Conservation (phyloP, 2,797 vertebrate genomes). For the Tapera naevia region DNA sequence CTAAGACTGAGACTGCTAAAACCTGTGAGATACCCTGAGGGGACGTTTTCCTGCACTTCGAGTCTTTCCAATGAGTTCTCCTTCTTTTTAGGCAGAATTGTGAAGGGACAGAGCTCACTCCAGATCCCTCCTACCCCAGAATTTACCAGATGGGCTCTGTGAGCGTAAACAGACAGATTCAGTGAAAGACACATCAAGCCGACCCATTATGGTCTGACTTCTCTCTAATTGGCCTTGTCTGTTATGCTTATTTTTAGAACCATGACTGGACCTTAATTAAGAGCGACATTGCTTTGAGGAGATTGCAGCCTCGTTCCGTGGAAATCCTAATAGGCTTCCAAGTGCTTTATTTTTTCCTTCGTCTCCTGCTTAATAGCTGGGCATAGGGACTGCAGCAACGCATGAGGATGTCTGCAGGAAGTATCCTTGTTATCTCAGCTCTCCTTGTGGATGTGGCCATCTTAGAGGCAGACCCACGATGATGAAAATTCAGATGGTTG, state of each 20-base stretch:
- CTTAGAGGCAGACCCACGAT: neutral
- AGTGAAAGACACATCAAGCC: neutral
- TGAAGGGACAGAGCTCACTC: neutral
- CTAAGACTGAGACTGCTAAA: neutral
- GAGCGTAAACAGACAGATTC: neutral
- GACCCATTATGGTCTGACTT: neutral
- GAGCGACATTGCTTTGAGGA: slow-evolving; percentile 29
- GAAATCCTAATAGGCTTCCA: slow-evolving; percentile 64
- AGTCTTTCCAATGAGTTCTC: neutral
- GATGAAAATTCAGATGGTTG: neutral
- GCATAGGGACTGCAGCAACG: neutral
- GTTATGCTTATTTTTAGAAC: slow-evolving; percentile 56
- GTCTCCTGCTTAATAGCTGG: slow-evolving; percentile 26
- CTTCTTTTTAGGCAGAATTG: neutral
- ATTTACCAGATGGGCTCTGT: neutral
- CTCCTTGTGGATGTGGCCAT: neutral
- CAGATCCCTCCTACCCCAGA: neutral
- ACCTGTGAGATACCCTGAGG: neutral
- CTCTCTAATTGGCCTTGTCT: slow-evolving; percentile 37
- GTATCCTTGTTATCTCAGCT: accelerated
- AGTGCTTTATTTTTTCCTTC: slow-evolving; percentile 51
- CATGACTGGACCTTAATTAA: slow-evolving; percentile 50
- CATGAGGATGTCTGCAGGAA: neutral
- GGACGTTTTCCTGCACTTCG: neutral
- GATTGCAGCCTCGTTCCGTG: neutral